A percentile compares a stretch with the other conserved stretches of the same genome.
Evolutionary conservation across 2,113 vertebrate genomes (phyloP).

Genomic region (Sterna hirundo): DNA sequence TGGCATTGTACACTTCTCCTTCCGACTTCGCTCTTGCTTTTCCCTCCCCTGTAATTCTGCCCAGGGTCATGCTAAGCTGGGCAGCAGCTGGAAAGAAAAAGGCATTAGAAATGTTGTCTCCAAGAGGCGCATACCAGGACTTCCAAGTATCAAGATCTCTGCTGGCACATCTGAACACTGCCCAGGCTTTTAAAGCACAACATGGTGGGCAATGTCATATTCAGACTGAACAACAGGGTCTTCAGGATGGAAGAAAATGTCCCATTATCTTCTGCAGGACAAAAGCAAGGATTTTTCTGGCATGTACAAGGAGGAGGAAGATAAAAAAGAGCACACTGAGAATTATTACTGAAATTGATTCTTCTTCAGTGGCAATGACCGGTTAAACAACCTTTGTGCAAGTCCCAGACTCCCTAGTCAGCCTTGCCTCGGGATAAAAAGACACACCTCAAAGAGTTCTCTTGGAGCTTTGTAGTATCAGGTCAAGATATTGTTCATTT

Average conservation of each 20-base stretch:
- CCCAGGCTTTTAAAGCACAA: background rate
- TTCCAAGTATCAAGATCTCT: background rate
- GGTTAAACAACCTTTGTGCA: background rate
- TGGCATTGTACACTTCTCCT: accelerated
- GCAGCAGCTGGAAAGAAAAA: background rate
- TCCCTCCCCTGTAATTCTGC: background rate
- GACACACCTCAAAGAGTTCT: background rate
- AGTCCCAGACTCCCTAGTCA: background rate
- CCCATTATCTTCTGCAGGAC: background rate
- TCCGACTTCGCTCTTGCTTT: background rate
- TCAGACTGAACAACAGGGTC: accelerated
- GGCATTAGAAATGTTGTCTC: background rate
- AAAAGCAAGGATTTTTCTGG: background rate
- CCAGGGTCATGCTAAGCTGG: background rate
- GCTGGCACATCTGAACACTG: background rate
- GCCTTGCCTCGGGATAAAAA: background rate
- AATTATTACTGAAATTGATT: background rate
- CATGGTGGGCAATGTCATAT: background rate
- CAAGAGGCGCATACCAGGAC: background rate
- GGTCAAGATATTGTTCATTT: background rate
- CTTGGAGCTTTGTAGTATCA: background rate
- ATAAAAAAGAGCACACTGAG: background rate
- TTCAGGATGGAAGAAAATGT: background rate
- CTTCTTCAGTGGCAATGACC: background rate
- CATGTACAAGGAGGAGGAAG: background rate